phyloP scores from a whole-genome alignment of 64 coral and sea anemone genomes.

The Montipora efflorescens region DNA sequence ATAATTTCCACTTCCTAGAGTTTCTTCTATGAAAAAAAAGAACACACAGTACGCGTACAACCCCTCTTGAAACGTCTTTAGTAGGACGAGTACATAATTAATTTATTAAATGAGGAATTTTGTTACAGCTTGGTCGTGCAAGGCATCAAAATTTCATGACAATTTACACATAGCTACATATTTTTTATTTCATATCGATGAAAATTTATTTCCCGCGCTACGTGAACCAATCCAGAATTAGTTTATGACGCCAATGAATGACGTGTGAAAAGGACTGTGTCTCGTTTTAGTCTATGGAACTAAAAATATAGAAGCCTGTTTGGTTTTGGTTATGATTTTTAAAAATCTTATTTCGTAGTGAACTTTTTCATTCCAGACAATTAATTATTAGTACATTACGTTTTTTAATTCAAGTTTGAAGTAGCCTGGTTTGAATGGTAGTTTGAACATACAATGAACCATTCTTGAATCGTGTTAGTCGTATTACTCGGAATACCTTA shows the following conservation, averaged over 20 bases:
- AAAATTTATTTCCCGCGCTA: conserved; percentile 8
- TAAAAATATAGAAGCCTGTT: too few species aligned
- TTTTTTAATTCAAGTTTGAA: background rate
- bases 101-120: conserved; percentile 47
- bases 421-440: background rate
- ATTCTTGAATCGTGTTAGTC: background rate
- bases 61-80: background rate
- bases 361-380: background rate
- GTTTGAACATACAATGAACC: conserved; percentile 1
- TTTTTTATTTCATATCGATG: conserved; percentile 4
- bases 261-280: background rate
- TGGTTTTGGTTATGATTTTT: too few species aligned
- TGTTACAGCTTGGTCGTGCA: conserved; percentile 65
- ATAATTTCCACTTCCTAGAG: background rate
- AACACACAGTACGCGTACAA: background rate
- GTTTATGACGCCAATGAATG: background rate
- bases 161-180: conserved; percentile 33
- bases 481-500: background rate
- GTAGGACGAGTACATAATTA: conserved; percentile 49
- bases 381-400: background rate
- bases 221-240: background rate
- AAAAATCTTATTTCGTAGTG: background rate
- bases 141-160: conserved; percentile 79
- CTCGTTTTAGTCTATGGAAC: background rate
- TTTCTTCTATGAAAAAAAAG: conserved; percentile 1